These are phyloP conservation scores for Eudyptes chrysolophus DNA, from an alignment of 2,113 vertebrate genomes.

Conservation along the genomic window DNA sequence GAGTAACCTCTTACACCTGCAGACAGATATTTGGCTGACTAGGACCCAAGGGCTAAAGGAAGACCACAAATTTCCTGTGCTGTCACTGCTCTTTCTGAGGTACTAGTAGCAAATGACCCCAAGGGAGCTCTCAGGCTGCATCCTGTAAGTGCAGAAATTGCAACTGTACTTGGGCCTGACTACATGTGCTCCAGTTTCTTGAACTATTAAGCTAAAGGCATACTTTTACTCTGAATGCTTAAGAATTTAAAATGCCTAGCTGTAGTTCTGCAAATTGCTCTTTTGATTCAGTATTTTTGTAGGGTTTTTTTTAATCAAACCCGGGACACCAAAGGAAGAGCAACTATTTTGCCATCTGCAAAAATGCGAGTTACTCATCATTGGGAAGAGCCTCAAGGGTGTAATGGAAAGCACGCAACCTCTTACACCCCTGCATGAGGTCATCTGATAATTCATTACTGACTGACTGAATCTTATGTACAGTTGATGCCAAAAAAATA, in stretches of 20 bases:
- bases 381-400: neutral
- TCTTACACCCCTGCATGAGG: neutral
- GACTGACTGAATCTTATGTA: neutral
- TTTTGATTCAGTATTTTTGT: neutral
- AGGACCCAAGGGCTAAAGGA: neutral
- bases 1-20: neutral
- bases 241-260: neutral
- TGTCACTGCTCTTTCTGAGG: neutral
- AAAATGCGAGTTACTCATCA: neutral
- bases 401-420: neutral
- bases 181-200: neutral
- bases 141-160: neutral
- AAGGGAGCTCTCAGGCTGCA: neutral
- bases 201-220: neutral
- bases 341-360: neutral
- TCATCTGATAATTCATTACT: neutral
- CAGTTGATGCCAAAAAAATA: neutral
- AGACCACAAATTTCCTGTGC: neutral
- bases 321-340: neutral
- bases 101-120: neutral
- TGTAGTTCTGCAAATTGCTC: neutral
- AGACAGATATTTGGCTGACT: accelerated
- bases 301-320: neutral
- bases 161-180: neutral
- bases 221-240: neutral